These are phyloP conservation scores for Lytechinus variegatus DNA, from an alignment of 35 echinoderm and acorn worm species.

Conservation along the genomic window DNA sequence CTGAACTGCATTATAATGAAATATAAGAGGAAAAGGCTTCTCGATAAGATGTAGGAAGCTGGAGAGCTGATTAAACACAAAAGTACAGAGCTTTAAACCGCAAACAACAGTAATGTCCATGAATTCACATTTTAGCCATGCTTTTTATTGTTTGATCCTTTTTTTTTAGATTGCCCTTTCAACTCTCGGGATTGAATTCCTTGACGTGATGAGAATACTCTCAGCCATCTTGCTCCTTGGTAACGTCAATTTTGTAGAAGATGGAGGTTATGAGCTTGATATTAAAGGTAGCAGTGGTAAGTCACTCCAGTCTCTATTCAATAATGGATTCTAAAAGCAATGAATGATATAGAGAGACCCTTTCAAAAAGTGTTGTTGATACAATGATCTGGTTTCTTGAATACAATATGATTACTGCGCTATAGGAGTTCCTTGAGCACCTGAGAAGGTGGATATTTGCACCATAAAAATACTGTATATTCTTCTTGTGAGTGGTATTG, in stretches of 20 bases:
- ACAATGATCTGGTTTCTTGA: no score
- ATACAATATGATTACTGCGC: no score
- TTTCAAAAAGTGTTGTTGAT: no score
- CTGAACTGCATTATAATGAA: background rate
- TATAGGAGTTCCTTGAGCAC: no score
- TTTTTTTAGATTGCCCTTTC: conserved; percentile 67
- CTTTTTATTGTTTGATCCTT: background rate
- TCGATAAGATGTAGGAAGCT: background rate
- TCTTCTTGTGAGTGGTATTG: no score
- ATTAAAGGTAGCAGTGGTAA: conserved; percentile 97
- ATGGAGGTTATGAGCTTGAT: conserved; percentile 93
- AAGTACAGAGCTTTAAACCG: background rate
- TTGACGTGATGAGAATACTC: conserved; percentile 95
- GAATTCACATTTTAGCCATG: background rate
- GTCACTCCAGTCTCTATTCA: background rate
- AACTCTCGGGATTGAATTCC: conserved; percentile 86
- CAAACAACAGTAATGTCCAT: background rate
- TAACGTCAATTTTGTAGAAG: conserved; percentile 91
- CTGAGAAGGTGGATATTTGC: no score
- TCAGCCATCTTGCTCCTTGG: conserved; percentile 77
- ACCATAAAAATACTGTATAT: no score
- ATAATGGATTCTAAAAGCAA: no score
- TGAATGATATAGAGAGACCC: no score
- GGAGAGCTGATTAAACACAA: background rate
- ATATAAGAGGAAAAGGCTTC: background rate